Base-by-base conservation (phyloP, 1,140 invertebrate species). In the Melitaea cinxia region DNA sequence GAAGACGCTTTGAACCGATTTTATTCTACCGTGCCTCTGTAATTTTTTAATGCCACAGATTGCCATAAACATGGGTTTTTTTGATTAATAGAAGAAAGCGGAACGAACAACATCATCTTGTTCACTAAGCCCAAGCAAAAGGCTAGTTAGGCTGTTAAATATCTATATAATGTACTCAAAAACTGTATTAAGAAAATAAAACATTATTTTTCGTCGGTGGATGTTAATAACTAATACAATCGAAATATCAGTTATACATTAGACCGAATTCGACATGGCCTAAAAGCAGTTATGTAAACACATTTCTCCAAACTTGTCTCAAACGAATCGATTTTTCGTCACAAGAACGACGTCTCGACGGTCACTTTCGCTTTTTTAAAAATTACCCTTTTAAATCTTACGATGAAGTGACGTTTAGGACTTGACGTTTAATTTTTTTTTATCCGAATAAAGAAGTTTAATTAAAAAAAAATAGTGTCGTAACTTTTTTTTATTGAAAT, bases 231-330 rank as follows among this genome's bases (percentile, higher is more conserved):
- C 6, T 14, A 14, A 37, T 1, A 42, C 14, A 9, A 15, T 4
- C 14, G 7, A 42, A 42, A 7, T 9, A 9, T 4, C 30, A 6
- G n/a, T 0, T 23, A 21, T 17, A 21, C 19, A 14, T 52, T 52
- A 28, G 49, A 17, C n/a, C 9, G 49, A 28, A 14, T 17, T 4
- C 49, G 49, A 28, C 26, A 42, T 10, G 28, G 63, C 49, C 33
- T 50, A 28, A 49, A 33, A 59, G 28, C 49, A 24, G 37, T 66
- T 87, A 83, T 74, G 72, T 82, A 85, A 85, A 73, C 64, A 35
- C 78, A 82, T 82, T 82, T 82, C 80, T 75, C 82, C 72, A 57
- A 84, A 79, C 73, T 72, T 58, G 73, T 73, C 62, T 73, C 68
- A 73, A 73, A 70, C 52, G 60, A 60, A 55, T 69, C 70, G 70